Base-by-base conservation (phyloP, 1,140 invertebrate genomes). In the Anastrepha obliqua region DNA sequence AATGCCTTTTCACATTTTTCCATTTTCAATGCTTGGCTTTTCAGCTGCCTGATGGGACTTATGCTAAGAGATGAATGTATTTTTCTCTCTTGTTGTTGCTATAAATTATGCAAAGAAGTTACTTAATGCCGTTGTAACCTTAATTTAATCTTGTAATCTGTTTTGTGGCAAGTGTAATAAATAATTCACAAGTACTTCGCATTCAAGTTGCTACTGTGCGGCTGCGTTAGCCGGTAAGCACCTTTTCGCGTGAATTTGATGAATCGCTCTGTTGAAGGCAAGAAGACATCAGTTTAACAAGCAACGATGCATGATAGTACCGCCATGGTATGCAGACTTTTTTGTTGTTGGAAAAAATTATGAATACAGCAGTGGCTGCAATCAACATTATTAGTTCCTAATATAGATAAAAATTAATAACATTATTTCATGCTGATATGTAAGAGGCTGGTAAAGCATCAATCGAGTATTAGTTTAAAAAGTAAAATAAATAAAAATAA, bases 101-200 rank as follows among this genome's bases (percentile, higher is more conserved):
- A 87, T 87, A 87, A 87, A 87, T 87, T 87, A 87, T 87, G 87
- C 87, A 87, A 87, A 87, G 87, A 44, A 87, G 87, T 87, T 87
- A 87, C 87, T 87, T 87, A 87, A 87, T 87, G 60, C 87, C 78
- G 87, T 87, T 87, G 87, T 87, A 87, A 87, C 87, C 74, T 87
- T 87, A 87, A 87, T 87, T 87, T 87, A 87, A 87, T 87, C 87
- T 87, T 87, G 87, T 87, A 87, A 87, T 87, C 87, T 87, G 87
- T 85, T 87, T 87, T 87, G 87, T 85, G 87, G 87, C 78, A 85
- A 87, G 78, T 85, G 60, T 65, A 81, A 87, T 87, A 87, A 87
- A 87, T 87, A 85, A 87, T 87, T 87, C 87, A 87, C 59, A 81
- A 87, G 70, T 65, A 81, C 87, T 47, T 86, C 85, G 47, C 47